phyloP scores from a whole-genome alignment of 2,113 vertebrate genomes.

The Paedocypris sp. region DNA sequence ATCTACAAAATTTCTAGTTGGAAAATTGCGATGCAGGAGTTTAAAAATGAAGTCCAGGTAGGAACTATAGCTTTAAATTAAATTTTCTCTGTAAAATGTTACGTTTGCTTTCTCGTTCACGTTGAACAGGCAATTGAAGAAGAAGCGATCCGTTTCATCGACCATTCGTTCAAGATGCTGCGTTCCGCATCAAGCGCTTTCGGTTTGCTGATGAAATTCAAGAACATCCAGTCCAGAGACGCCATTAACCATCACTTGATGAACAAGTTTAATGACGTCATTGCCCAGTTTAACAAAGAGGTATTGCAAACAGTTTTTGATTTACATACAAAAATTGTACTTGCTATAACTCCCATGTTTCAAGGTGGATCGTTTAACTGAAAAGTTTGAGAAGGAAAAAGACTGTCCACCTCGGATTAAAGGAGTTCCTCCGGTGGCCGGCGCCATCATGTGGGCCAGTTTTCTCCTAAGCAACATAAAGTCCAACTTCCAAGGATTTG shows the following conservation, averaged over 20 bases:
- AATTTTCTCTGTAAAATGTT: neutral
- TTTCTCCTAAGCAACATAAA: slow-evolving; percentile 70
- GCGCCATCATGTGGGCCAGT: slow-evolving; percentile 77
- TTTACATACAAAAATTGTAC: neutral
- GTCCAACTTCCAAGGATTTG: slow-evolving; percentile 67
- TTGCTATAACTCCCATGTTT: neutral
- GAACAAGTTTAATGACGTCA: slow-evolving; percentile 76
- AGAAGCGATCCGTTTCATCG: slow-evolving; percentile 75
- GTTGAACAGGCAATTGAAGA: slow-evolving; percentile 70
- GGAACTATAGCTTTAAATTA: slow-evolving; percentile 6
- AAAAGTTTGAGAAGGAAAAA: slow-evolving; percentile 63
- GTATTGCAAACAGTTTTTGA: slow-evolving; percentile 45
- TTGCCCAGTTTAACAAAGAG: slow-evolving; percentile 83
- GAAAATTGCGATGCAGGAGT: slow-evolving; percentile 73
- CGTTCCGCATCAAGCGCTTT: slow-evolving; percentile 81
- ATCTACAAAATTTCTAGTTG: slow-evolving; percentile 59
- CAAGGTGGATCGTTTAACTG: slow-evolving; percentile 67
- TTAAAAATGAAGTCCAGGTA: slow-evolving; percentile 69
- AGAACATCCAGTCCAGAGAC: slow-evolving; percentile 68
- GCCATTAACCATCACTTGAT: slow-evolving; percentile 76
- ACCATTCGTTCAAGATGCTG: slow-evolving; percentile 79
- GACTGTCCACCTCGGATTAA: slow-evolving; percentile 68
- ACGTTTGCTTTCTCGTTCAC: neutral
- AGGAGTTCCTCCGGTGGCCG: slow-evolving; percentile 73
- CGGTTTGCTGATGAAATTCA: slow-evolving; percentile 81